Base-by-base conservation (phyloP, 2,113 vertebrate genomes). In the Bufo gargarizans region DNA sequence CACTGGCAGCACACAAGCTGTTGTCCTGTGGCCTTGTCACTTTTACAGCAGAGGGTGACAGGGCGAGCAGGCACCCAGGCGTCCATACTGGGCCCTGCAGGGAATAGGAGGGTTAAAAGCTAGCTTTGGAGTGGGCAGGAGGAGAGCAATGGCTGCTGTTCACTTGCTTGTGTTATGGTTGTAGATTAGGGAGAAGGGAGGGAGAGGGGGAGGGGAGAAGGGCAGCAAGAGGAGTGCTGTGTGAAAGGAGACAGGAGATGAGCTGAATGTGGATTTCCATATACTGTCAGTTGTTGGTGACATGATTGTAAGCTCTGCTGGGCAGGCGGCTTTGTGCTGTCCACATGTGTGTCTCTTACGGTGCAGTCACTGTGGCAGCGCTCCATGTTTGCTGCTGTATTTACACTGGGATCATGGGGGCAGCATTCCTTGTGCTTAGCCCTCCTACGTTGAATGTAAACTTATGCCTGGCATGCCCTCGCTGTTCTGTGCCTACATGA, bases 81-180 rank as follows among this genome's bases (percentile, higher is more conserved):
- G 33, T 61, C 53, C 49, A 61, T 78, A 53, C 79, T 84, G 87
- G 87, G 87, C 87, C 87, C 81, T 78, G 61, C 82, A 69, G 49
- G 80, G 72, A 80, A 43, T 45, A 82, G 86, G 45, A 82, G 61
- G 79, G 86, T 87, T 87, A 81, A 80, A 72, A 71, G 65, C 86
- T 72, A 69, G 59, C 14, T 87, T 71, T 80, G 63, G 74, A 86
- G 77, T 80, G 86, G 53, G 43, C 63, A 14, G 83, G 65, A 63
- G 63, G 67, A 63, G 14, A 74, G 86, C 55, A 55, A 77, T 69
- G 87, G 87, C 72, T 88, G 71, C 56, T 72, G 45, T 82, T 58
- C 53, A 53, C 49, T 58, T 82, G 86, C 72, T 78, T 84, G 45
- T 89, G 72, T 84, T 88, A 74, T 65, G 72, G 33, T 82, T 61